Percentiles rank a stretch among this genome's conserved stretches.
Evolutionary conservation across 92 coral and sea anemone genomes (phyloP).

Genomic region (Parazoanthus atlanticus): DNA sequence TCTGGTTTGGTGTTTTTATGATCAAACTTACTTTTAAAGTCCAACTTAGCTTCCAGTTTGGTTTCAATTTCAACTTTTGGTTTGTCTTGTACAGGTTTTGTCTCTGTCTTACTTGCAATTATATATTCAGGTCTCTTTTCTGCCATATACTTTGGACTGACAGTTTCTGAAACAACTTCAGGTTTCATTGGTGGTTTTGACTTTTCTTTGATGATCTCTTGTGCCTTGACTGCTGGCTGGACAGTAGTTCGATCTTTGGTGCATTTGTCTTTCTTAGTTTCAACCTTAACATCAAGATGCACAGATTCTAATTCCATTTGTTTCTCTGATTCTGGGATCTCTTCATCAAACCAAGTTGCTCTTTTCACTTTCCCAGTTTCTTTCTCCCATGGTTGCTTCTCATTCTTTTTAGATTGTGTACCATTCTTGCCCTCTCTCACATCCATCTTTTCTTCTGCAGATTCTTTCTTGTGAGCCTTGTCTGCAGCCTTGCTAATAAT

Average conservation of each 20-base stretch:
- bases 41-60: not conserved
- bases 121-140: conserved; percentile 12
- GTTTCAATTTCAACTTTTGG: conserved; percentile 35
- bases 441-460: not conserved
- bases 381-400: conserved; percentile 11
- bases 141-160: conserved; percentile 2
- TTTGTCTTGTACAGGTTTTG: not conserved
- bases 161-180: not conserved
- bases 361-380: conserved; percentile 63
- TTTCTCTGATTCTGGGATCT: conserved; percentile 65
- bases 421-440: conserved; percentile 2
- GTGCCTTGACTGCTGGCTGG: not conserved
- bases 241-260: not conserved
- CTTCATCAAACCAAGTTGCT: conserved; percentile 87
- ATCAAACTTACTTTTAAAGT: not conserved
- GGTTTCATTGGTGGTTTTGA: not conserved
- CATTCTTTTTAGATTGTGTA: conserved; percentile 17
- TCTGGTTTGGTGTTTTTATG: not conserved
- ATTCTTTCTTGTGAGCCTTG: not conserved
- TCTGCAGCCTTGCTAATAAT: not conserved
- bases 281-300: conserved; percentile 47
- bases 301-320: conserved; percentile 51
- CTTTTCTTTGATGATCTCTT: not conserved
- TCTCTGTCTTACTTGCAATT: conserved; percentile 11
- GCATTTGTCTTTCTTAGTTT: conserved; percentile 16